A percentile compares a stretch with the other conserved stretches of the same genome.
These are phyloP conservation scores for Paradisaea rubra DNA, from an alignment of 2,113 vertebrate species.

Conservation along the genomic window DNA sequence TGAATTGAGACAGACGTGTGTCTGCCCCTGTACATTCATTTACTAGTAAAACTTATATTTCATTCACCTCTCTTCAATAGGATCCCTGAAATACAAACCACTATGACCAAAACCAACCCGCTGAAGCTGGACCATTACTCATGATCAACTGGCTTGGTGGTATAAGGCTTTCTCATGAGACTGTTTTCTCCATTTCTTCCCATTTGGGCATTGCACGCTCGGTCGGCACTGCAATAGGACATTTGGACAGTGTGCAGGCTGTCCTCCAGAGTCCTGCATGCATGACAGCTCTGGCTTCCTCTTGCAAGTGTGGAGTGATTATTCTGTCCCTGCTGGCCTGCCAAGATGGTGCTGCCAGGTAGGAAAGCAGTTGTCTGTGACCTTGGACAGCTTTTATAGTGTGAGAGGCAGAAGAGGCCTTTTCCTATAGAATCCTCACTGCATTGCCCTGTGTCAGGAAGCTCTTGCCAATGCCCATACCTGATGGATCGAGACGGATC, in stretches of 20 bases:
- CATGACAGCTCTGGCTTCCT: neutral
- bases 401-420: neutral
- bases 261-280: neutral
- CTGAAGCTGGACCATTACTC: neutral
- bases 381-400: neutral
- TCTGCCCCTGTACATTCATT: neutral
- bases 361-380: neutral
- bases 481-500: fast-evolving
- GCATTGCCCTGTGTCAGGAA: neutral
- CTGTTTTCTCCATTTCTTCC: neutral
- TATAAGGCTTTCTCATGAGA: neutral
- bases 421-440: neutral
- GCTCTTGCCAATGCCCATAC: neutral
- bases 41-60: neutral
- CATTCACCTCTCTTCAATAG: neutral
- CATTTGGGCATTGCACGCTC: fast-evolving
- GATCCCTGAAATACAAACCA: neutral
- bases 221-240: fast-evolving
- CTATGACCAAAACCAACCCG: neutral
- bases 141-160: neutral
- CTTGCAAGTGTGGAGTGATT: neutral
- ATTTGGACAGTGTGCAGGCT: fast-evolving
- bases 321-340: neutral
- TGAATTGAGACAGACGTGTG: neutral
- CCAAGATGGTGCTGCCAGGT: neutral